Percentiles rank a stretch among this genome's conserved stretches.
Conservation (phyloP, 2,888 invertebrate genomes). For the Drosophila melanosoma region DNA sequence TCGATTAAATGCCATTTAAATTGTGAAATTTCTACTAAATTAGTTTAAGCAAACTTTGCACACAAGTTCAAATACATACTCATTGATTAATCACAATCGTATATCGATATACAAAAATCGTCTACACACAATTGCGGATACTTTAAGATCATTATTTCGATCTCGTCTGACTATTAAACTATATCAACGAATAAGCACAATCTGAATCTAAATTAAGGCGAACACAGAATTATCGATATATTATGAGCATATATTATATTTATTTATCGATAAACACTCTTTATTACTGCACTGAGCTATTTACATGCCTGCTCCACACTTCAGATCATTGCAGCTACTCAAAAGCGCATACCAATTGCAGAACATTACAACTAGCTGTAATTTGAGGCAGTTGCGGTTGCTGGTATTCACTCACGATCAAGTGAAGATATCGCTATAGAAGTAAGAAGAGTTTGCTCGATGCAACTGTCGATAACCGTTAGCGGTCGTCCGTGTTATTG, state of each 20-base stretch:
- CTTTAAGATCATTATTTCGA: not conserved
- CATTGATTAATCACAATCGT: not conserved
- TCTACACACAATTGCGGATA: not conserved
- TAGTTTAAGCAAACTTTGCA: not conserved
- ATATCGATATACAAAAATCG: not conserved
- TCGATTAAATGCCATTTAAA: slow-evolving; percentile 2
- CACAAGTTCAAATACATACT: not conserved
- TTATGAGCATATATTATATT: not conserved
- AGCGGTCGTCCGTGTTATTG: slow-evolving; percentile 52
- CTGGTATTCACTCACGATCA: slow-evolving; percentile 73
- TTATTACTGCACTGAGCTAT: slow-evolving; percentile 27
- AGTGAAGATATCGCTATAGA: slow-evolving; percentile 42
- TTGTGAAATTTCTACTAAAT: slow-evolving; percentile 1
- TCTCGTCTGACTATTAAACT: not conserved
- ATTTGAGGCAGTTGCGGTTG: slow-evolving; percentile 42
- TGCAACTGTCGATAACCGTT: slow-evolving; percentile 75
- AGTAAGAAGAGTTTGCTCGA: slow-evolving; percentile 48
- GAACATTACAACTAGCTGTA: slow-evolving; percentile 47
- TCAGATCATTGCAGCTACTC: slow-evolving; percentile 20
- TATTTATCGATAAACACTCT: slow-evolving; percentile 41
- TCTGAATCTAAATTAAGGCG: not conserved
- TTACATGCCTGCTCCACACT: slow-evolving; percentile 39
- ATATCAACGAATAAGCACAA: not conserved
- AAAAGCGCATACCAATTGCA: slow-evolving; percentile 31
- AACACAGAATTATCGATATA: not conserved